Base-by-base conservation (phyloP, 2,888 invertebrate genomes). In the Eueremaeus valkanovi region DNA sequence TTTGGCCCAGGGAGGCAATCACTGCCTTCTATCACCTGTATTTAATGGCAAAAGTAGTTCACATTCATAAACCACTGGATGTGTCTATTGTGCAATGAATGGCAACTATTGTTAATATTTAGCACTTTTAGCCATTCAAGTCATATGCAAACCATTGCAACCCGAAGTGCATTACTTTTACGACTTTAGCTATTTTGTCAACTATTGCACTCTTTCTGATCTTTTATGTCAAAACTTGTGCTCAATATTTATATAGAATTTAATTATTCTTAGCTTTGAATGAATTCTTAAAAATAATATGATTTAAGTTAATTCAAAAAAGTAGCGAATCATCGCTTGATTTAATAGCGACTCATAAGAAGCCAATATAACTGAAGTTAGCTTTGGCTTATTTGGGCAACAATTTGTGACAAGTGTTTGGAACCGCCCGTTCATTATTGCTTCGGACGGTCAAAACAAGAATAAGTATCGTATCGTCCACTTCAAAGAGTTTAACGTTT, bases 1-100 rank as follows among this genome's bases (percentile, higher is more conserved):
- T 63, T 63, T 63, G 63, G 63, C 63, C 63, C 63, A 63, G 31
- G 63, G 63, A 63, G 63, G 63, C 63, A 63, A 63, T 63, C 63
- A 63, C 29, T 63, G 63, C 29, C 63, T 63, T 29, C 63, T 63
- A 63, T 63, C 63, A 63, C 63, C 63, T 63, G 33, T 63, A 63
- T 18, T 63, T 63, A 33, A 63, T 63, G 33, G 16, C 63, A 63
- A 63, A 33, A 31, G 63, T 63, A 63, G 63, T 63, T 31, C 33
- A 33, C 33, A 63, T 63, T 63, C 63, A 63, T 63, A 29, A 18
- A 63, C 63, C 63, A 63, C 31, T 63, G 33, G 58, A 58, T 29
- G 58, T 58, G 58, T 58, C 58, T 63, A 63, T 63, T 63, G 63
- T 63, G 63, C 63, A 63, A 63, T 63, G 63, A 63, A 63, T 33